phyloP scores from a whole-genome alignment of 2,888 invertebrate genomes.

The Oeneis ivallda region DNA sequence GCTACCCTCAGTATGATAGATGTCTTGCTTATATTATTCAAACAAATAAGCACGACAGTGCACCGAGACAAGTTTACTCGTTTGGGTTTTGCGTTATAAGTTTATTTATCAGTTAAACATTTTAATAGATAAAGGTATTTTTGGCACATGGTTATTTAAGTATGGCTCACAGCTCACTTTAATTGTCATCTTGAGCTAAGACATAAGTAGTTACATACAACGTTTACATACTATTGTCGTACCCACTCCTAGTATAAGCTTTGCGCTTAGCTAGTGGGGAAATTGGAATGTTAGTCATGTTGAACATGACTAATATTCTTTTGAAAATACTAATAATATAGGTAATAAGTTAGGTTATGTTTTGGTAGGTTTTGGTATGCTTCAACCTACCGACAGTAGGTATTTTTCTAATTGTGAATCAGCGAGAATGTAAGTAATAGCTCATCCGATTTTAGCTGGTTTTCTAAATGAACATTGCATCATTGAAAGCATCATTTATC shows the following conservation, averaged over 20 bases:
- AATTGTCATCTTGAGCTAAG: not conserved
- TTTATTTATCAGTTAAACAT: not conserved
- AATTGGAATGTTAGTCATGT: no score
- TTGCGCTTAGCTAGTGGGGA: no score
- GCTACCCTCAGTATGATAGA: no score
- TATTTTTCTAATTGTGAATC: not conserved
- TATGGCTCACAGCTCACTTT: not conserved
- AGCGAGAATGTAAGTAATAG: not conserved
- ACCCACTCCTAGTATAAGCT: no score
- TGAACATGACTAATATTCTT: no score
- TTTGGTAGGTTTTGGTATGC: not conserved
- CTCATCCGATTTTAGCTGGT: not conserved
- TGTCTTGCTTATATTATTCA: not conserved
- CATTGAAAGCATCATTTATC: not conserved
- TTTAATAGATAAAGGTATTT: constrained; percentile 6
- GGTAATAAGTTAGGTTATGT: no score
- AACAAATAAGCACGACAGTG: constrained; percentile 5
- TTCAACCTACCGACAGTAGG: no score
- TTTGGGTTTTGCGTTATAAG: not conserved
- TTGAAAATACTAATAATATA: not conserved
- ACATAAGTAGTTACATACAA: constrained; percentile 4
- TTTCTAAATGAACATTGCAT: not conserved
- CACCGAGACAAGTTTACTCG: not conserved
- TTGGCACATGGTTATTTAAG: constrained; percentile 5
- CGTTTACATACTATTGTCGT: no score